phyloP scores from a whole-genome alignment of 2,797 vertebrate species.

The Falco columbarius region DNA sequence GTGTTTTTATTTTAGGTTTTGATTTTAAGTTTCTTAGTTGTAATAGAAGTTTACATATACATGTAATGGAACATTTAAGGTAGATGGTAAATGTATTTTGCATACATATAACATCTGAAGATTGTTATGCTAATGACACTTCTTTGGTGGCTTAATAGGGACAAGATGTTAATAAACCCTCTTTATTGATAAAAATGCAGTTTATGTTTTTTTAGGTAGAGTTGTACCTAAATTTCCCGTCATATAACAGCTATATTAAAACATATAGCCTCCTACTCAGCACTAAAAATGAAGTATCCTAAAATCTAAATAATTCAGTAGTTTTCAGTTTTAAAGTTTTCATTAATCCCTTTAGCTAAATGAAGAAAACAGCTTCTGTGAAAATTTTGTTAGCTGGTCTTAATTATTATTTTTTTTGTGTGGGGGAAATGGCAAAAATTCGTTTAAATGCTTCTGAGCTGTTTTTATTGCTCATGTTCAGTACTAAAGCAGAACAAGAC shows the following conservation, averaged over 20 bases:
- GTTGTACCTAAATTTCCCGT: background rate
- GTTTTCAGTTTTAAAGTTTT: background rate
- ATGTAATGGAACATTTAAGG: background rate
- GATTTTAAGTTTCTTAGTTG: background rate
- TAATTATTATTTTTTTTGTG: background rate
- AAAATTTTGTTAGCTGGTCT: background rate
- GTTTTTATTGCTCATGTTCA: background rate
- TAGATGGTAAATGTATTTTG: background rate
- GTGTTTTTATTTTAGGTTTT: background rate
- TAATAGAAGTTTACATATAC: background rate
- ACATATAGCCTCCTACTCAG: background rate
- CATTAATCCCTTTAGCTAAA: background rate
- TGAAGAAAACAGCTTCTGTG: background rate
- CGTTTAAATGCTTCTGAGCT: background rate
- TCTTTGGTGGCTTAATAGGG: background rate
- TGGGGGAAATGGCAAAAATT: background rate
- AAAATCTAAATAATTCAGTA: background rate
- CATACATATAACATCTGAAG: background rate
- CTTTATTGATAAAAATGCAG: background rate
- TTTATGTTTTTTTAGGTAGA: background rate
- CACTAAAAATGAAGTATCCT: background rate
- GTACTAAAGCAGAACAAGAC: background rate
- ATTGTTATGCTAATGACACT: background rate
- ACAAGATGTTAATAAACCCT: background rate
- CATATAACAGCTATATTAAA: background rate